phyloP scores from a whole-genome alignment of 2,113 vertebrate genomes.

The Steatornis caripensis region DNA sequence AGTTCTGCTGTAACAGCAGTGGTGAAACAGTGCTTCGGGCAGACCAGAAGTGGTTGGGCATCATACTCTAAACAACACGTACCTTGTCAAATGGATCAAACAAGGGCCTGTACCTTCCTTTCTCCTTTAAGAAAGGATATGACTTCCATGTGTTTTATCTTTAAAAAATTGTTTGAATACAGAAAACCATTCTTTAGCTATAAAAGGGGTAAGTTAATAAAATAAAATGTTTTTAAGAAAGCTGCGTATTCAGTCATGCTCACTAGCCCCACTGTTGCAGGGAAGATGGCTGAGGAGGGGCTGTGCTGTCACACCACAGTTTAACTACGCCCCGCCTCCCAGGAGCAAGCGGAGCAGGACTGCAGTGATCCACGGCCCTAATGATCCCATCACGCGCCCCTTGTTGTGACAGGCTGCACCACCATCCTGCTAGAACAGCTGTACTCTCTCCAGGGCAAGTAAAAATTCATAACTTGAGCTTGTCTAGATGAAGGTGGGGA shows the following conservation, averaged over 20 bases:
- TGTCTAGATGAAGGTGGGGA: background rate
- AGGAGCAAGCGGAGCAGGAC: background rate
- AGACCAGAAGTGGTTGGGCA: background rate
- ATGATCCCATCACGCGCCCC: accelerated
- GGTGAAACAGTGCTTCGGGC: background rate
- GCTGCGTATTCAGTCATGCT: background rate
- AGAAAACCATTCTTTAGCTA: background rate
- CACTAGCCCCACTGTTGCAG: accelerated
- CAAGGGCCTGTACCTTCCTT: background rate
- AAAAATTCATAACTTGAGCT: background rate
- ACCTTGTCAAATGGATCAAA: background rate
- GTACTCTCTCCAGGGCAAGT: accelerated
- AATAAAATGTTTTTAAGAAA: conserved; percentile 31
- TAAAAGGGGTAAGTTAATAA: background rate
- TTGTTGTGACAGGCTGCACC: background rate
- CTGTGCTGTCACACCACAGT: accelerated
- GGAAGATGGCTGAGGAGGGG: accelerated
- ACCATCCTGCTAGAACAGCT: background rate
- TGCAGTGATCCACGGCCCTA: accelerated
- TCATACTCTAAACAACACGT: background rate
- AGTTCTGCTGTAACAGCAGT: background rate
- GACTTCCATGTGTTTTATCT: background rate
- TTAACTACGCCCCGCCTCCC: no score
- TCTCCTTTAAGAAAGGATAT: background rate
- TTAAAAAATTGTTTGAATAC: background rate